Conservation (phyloP, 2,888 invertebrate species). For the Ferdinandea cuprea region DNA sequence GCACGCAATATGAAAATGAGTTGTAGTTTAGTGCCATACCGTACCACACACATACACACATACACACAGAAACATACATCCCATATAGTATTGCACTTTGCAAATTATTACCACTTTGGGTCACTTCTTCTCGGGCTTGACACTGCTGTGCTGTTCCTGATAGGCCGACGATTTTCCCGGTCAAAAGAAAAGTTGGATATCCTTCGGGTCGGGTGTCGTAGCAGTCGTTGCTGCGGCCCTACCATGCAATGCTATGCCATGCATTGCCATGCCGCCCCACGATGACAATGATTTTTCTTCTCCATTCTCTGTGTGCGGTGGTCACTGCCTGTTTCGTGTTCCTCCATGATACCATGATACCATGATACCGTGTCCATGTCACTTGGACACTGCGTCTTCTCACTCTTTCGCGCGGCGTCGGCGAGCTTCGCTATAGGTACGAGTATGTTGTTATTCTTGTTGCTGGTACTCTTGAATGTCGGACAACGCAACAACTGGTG, state of each 20-base stretch:
- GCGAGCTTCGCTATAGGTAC: background rate
- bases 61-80: background rate
- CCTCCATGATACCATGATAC: slow-evolving; percentile 42
- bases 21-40: slow-evolving; percentile 73
- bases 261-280: slow-evolving; percentile 54
- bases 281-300: slow-evolving; percentile 72
- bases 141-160: slow-evolving; percentile 73
- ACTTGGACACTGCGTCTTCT: slow-evolving; percentile 66
- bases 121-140: slow-evolving; percentile 67
- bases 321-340: slow-evolving; percentile 69
- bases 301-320: slow-evolving; percentile 32
- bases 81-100: slow-evolving; percentile 51
- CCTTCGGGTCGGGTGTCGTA: slow-evolving; percentile 52
- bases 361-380: slow-evolving; percentile 63
- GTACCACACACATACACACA: slow-evolving; percentile 47
- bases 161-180: slow-evolving; percentile 70
- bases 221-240: background rate
- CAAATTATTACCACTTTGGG: slow-evolving; percentile 73
- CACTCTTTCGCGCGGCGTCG: slow-evolving; percentile 56
- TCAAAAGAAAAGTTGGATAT: slow-evolving; percentile 66
- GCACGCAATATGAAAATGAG: slow-evolving; percentile 81
- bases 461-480: slow-evolving; percentile 68
- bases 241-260: no score
- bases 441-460: slow-evolving; percentile 66
- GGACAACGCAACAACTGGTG: slow-evolving; percentile 73